Base-by-base conservation (phyloP, 2,888 invertebrate species). In the Eupithecia dodoneata region DNA sequence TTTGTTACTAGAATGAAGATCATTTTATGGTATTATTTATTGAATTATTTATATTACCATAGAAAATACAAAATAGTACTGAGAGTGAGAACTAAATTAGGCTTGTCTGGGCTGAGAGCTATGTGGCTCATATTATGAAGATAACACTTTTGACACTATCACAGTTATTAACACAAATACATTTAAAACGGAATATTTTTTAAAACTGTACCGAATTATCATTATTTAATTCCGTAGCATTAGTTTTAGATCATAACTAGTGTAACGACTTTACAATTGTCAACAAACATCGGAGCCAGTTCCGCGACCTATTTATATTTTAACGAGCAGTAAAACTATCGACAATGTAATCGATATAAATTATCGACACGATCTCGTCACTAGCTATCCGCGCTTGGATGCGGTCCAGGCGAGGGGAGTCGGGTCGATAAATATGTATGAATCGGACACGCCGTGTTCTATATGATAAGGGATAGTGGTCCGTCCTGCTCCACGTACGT, bases 361-460 rank as follows among this genome's bases (percentile, higher is more conserved):
- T 65, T 65, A 76, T 80, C 75, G 76, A 63, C 65, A 47, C 7
- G 12, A 44, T 18, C 30, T 49, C 79, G 76, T 79, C 76, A 74
- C 81, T 79, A 78, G 72, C 72, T 49, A 72, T 74, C 73, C 18
- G 63, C 41, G 73, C 72, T 88, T 90, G 89, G 89, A 88, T 80
- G 77, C 78, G 83, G 84, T 87, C 90, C 89, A 89, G 63, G 81
- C 85, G 81, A 79, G 81, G 77, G 79, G 79, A 83, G 82, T 79
- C 83, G 81, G 85, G 82, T 84, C 87, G 86, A 91, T 92, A 91
- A 90, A 92, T 92, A 91, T 92, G 91, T 89, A 91, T 89, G 88
- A 84, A 81, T 84, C 81, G 85, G 85, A 86, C 85, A 85, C 84
- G 85, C 85, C 84, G 81, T 85, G 82, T 83, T 86, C 84, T 84